Conservation (phyloP, 2,888 invertebrate species). For the Spatulosminthurus flaviceps region DNA sequence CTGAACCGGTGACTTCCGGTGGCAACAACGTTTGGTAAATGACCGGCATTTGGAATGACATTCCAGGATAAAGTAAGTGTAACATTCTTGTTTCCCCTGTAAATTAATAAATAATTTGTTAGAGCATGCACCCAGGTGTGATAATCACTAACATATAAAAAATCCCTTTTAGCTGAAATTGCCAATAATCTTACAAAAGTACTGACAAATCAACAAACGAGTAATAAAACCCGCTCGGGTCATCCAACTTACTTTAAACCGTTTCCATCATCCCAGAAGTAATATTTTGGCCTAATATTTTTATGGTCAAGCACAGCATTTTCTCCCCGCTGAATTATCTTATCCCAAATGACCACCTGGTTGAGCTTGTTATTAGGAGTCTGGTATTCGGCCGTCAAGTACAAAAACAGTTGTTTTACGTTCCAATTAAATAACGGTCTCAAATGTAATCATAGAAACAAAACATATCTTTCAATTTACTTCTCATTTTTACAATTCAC, state of each 20-base stretch:
- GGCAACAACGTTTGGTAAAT: slow-evolving; percentile 86
- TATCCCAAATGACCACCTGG: slow-evolving; percentile 98
- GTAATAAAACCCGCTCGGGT: too few species aligned
- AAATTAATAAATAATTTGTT: too few species aligned
- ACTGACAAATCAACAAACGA: too few species aligned
- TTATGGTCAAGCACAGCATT: slow-evolving; percentile 92
- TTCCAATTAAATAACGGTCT: slow-evolving; percentile 98
- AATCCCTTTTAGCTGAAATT: too few species aligned
- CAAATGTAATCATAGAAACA: slow-evolving; percentile 70
- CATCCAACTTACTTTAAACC: slow-evolving; percentile 80
- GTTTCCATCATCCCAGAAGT: slow-evolving; percentile 99
- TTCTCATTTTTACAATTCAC: neutral
- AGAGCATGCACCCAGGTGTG: too few species aligned
- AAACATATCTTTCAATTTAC: slow-evolving; percentile 56
- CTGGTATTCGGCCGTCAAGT: slow-evolving; percentile 94
- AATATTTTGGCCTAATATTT: slow-evolving; percentile 97
- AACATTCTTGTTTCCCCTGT: slow-evolving; percentile 90
- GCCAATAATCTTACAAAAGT: too few species aligned
- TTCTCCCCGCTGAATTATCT: slow-evolving; percentile 93
- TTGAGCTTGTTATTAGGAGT: slow-evolving; percentile 87
- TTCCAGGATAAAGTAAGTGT: slow-evolving; percentile 97
- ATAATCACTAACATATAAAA: too few species aligned
- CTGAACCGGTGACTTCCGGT: slow-evolving; percentile 85
- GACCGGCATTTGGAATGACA: slow-evolving; percentile 97
- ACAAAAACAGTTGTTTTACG: slow-evolving; percentile 96